Evolutionary conservation across 2,888 invertebrate genomes (phyloP), one percentile per base, ranked within the genome.

Genomic region (Ptychoptera albimana): DNA sequence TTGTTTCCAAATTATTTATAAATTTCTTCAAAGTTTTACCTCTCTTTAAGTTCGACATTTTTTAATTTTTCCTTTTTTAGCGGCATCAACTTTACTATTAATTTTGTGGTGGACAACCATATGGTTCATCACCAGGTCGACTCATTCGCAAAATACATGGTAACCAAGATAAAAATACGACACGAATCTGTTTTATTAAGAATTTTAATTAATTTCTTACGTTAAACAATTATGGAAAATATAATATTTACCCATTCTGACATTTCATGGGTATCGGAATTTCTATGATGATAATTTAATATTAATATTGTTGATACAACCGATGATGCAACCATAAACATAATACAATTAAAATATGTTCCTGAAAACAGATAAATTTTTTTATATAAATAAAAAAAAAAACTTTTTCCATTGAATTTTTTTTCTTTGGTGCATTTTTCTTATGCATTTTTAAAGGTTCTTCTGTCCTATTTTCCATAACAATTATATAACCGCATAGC

Each of bases 251-350:
- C 94, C 91, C 93, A 93, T 64, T 83, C 79, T 61, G 93, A 89
- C 91, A 96, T 93, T 70, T 85, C 86, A 70, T 94, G 93, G 55
- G 92, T 93, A 69, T 94, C 92, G 57, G 93, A 79, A 68, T 89
- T 91, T 62, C 94, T 79, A 73, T 94, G 93, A 71, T 96, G 94
- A 72, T 92, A 94, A 73, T 94, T 96, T 61, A 96, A 79, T 66
- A 96, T 93, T 60, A 94, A 82, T 63, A 96, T 94, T 53, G 94
- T 96, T 67, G 92, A 91, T 62, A 94, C 91, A 65, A 96, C 93
- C 55, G 94, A 94, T 59, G 93, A 88, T 59, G 94, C 93, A 70
- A 94, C 93, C 93, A 94, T 94, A 72, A 94, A 91, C 96, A 96
- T 96, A 72, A 94, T 94, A 74, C 93, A 93, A 75, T 94, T 94